Evolutionary conservation across 2,797 vertebrate species (phyloP).

Genomic region (Pseudochirops cupreus): DNA sequence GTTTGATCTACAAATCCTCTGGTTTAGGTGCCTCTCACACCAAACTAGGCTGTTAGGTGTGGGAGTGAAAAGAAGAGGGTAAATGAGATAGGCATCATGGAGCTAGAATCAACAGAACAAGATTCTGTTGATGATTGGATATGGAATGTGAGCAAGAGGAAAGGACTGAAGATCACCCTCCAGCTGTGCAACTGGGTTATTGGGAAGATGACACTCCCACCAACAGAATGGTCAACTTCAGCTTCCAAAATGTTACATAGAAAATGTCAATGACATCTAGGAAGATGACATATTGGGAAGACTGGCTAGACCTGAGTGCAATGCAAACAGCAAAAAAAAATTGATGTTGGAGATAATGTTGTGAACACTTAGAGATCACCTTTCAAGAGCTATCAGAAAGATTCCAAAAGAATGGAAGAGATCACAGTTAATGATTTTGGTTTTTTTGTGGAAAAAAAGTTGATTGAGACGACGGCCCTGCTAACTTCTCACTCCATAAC

Average conservation of each 20-base stretch:
- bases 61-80: too few species aligned
- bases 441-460: neutral
- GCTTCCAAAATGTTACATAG: neutral
- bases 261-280: neutral
- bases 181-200: neutral
- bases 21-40: too few species aligned
- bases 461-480: neutral
- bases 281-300: neutral
- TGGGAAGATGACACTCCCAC: neutral
- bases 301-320: neutral
- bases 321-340: neutral
- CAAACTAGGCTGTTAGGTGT: too few species aligned
- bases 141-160: too few species aligned
- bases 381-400: neutral
- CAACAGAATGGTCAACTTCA: neutral
- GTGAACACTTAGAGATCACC: neutral
- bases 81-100: too few species aligned
- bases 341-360: neutral
- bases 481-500: neutral
- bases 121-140: too few species aligned
- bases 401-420: neutral
- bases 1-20: too few species aligned
- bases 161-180: too few species aligned
- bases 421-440: neutral
- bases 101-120: too few species aligned